Conservation (phyloP, 2,797 vertebrate species). For the Scolopax rusticola region DNA sequence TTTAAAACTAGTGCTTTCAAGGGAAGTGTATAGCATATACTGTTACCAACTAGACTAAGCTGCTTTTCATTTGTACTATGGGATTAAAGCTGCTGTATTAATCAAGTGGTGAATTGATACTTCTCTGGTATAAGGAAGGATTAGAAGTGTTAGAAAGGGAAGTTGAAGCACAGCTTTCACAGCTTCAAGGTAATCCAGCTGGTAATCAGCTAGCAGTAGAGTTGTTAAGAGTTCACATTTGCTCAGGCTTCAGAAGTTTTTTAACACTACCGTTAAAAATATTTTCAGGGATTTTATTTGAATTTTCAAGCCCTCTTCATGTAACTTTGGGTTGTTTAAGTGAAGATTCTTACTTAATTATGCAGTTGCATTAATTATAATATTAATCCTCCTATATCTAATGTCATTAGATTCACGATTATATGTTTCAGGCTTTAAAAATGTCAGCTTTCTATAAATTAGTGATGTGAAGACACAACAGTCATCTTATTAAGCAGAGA, state of each 20-base stretch:
- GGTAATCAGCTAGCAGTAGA: neutral
- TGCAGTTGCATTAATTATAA: neutral
- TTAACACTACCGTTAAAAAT: neutral
- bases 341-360: neutral
- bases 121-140: neutral
- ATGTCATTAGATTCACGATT: neutral
- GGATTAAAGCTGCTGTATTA: neutral
- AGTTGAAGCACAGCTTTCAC: neutral
- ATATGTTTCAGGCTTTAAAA: neutral
- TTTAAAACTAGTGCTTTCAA: neutral
- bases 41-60: neutral
- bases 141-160: neutral
- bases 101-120: neutral
- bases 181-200: neutral
- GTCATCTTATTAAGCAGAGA: neutral
- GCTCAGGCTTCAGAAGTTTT: neutral
- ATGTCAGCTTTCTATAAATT: neutral
- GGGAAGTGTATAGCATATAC: neutral
- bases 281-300: neutral
- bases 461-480: neutral
- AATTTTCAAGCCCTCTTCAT: neutral
- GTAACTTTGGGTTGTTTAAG: neutral
- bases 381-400: neutral
- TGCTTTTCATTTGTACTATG: neutral
- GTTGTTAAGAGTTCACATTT: neutral